Conservation (phyloP, 1,140 invertebrate species). For the Drosophila neocordata region DNA sequence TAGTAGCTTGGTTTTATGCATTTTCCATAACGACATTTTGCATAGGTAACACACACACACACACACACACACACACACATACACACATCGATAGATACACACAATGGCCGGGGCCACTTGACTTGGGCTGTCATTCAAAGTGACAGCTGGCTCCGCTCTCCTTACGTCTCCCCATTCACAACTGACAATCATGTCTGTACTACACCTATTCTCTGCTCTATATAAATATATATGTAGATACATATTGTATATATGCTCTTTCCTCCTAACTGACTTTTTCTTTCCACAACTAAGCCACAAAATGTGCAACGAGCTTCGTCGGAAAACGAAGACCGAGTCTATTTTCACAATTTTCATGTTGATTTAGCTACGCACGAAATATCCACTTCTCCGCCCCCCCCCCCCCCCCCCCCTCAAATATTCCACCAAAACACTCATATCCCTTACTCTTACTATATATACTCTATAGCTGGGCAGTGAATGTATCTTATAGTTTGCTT, state of each 20-base stretch:
- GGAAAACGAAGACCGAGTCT: conserved; percentile 47
- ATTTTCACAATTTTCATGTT: conserved; percentile 79
- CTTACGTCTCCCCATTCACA: background rate
- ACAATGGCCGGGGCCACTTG: conserved; percentile 68
- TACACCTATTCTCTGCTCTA: too few relatives aligned
- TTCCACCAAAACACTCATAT: too few relatives aligned
- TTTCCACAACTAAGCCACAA: conserved; percentile 48
- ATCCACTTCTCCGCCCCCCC: background rate
- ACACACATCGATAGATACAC: background rate
- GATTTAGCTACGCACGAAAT: conserved; percentile 66
- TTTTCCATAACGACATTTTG: conserved; percentile 71
- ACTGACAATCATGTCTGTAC: too few relatives aligned
- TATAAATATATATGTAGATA: too few relatives aligned
- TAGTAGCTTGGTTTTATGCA: conserved; percentile 57
- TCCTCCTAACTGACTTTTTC: too few relatives aligned
- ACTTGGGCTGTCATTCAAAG: conserved; percentile 78
- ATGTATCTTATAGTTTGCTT: conserved; percentile 71
- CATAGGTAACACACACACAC: conserved; percentile 40
- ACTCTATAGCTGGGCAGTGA: conserved; percentile 18
- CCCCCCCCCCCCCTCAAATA: background rate
- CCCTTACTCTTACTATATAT: background rate
- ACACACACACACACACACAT: too few relatives aligned
- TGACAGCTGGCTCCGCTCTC: conserved; percentile 44
- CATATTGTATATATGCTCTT: too few relatives aligned
- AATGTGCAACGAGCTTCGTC: conserved; percentile 64